Evolutionary conservation across 2,113 vertebrate species (phyloP).

Genomic region (Bagarius yarrelli): DNA sequence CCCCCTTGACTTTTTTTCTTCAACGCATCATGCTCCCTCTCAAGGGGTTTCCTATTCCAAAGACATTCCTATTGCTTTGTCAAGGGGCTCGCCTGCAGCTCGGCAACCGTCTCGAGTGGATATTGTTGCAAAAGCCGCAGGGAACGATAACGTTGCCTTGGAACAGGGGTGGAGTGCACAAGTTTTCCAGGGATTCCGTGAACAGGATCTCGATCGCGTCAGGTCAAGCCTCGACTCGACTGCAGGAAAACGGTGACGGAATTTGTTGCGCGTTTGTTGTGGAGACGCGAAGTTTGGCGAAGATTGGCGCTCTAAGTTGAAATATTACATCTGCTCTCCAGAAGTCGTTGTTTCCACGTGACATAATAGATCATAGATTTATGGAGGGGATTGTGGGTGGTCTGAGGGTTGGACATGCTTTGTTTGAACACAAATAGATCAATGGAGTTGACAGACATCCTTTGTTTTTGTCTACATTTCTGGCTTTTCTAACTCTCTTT

Average conservation of each 20-base stretch:
- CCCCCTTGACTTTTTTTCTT: slow-evolving; percentile 12
- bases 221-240: slow-evolving; percentile 27
- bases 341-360: neutral
- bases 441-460: neutral
- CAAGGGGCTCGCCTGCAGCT: neutral
- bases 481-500: too few species aligned
- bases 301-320: neutral
- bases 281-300: slow-evolving; percentile 1
- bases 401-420: neutral
- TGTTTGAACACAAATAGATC: neutral
- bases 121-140: slow-evolving; percentile 2
- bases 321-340: neutral
- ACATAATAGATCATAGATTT: neutral
- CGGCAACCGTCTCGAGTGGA: neutral
- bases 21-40: slow-evolving; percentile 1
- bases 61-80: slow-evolving; percentile 30
- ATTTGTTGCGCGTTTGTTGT: neutral
- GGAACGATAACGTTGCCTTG: slow-evolving; percentile 12
- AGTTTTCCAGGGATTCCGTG: slow-evolving; percentile 13
- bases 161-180: slow-evolving; percentile 10
- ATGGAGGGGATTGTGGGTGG: neutral
- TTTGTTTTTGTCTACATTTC: neutral
- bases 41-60: slow-evolving; percentile 32
- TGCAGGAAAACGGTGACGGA: neutral
- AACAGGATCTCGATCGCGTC: neutral